Conservation (phyloP, 2,113 vertebrate species). For the Strix aluco region DNA sequence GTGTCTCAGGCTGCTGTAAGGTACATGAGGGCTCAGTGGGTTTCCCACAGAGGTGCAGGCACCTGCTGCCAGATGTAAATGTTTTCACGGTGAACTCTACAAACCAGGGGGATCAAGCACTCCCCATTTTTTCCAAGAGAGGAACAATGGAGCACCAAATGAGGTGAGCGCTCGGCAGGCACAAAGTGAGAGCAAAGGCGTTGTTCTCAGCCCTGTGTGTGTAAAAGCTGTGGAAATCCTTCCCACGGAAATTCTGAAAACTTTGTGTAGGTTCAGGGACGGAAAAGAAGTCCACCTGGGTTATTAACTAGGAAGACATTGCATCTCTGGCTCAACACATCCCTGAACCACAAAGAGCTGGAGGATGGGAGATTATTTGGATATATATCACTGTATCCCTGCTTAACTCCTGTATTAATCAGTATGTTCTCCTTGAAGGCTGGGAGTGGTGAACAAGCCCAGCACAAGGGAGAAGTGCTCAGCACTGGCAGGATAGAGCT, state of each 20-base stretch:
- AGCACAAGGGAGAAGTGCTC: neutral
- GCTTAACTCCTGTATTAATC: neutral
- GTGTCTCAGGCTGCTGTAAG: neutral
- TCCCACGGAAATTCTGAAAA: neutral
- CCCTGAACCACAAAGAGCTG: neutral
- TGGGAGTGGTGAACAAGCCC: neutral
- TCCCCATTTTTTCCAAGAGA: neutral
- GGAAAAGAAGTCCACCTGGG: neutral
- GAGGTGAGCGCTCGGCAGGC: neutral
- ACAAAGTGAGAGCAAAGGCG: neutral
- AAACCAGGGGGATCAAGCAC: neutral
- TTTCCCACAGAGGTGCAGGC: neutral
- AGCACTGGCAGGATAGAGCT: neutral
- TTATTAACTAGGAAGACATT: neutral
- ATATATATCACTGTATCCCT: neutral
- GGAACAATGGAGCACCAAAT: neutral
- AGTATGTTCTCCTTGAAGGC: neutral
- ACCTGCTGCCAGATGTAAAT: neutral
- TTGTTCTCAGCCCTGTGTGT: neutral
- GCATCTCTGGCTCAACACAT: neutral
- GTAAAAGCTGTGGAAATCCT: neutral
- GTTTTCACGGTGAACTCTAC: neutral
- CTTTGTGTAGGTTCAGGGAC: neutral
- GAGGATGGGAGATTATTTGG: neutral
- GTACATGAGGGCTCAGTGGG: neutral